Base-by-base conservation (phyloP, 2,888 invertebrate species). In the Diarsia mendica region DNA sequence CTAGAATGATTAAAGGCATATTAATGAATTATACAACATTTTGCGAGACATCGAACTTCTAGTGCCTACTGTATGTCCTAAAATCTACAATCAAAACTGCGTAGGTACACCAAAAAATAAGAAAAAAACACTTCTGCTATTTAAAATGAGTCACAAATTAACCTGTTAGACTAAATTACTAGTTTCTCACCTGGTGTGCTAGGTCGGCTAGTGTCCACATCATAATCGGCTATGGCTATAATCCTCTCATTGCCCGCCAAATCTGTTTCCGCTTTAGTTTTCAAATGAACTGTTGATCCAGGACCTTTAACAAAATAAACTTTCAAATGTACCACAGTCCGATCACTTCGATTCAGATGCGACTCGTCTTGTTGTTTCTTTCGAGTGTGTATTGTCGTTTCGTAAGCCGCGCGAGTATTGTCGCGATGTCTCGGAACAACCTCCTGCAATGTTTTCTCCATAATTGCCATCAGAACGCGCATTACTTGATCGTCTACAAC, bases 191-290 rank as follows among this genome's bases (percentile, higher is more conserved):
- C 96, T 53, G 97, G 97, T 58, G 97, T 97, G 79, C 97, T 97
- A 0, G 97, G 97, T 20, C 97, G 93, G 58, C 97, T 97, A 72
- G 97, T 97, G 78, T 97, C 97, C 46, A 97, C 96, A 79, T 97
- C 97, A 83, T 97, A 97, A 82, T 96, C 96, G 0, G 97, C 97
- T 58, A 97, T 96, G 0, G 97, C 96, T 75, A 97, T 92, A 3
- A 97, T 93, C 49, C 97, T 92, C 84, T 97, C 97, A 82, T 96
- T 94, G 8, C 96, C 95, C 0, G 94, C 95, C 55, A 95, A 88
- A 82, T 96, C 96, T 0, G 94, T 94, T 71, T 96, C 96, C 3
- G 95, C 92, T 73, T 95, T 96, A 11, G 97, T 97, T 77, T 95
- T 96, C 51, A 97, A 90, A 79, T 97, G 97, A 0, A 97, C 97